These are phyloP conservation scores for Pterocles orientalis DNA, from an alignment of 2,113 vertebrate genomes.

Conservation along the genomic window DNA sequence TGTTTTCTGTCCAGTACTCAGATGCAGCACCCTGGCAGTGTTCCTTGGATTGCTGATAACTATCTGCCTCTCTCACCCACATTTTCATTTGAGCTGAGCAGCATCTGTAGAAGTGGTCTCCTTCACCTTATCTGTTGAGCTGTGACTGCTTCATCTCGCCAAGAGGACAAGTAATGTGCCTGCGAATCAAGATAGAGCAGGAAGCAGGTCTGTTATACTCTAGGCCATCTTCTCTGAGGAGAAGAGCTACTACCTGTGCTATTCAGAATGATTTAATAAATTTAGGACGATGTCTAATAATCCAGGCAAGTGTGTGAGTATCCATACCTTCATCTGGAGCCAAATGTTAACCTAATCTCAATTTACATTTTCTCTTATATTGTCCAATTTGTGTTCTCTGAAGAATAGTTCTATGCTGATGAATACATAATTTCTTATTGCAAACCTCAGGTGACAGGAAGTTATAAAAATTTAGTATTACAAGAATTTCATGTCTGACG, in stretches of 20 bases:
- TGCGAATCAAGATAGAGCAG: neutral
- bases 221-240: neutral
- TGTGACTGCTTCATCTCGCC: neutral
- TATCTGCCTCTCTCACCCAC: neutral
- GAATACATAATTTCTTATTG: neutral
- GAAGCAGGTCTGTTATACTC: neutral
- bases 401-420: neutral
- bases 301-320: neutral
- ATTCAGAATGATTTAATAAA: neutral
- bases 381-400: neutral
- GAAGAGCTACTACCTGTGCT: neutral
- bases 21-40: neutral
- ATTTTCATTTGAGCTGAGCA: neutral
- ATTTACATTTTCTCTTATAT: neutral
- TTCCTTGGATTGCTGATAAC: neutral
- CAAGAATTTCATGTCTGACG: neutral
- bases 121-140: neutral
- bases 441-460: constrained; percentile 49
- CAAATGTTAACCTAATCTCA: neutral
- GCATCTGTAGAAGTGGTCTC: neutral
- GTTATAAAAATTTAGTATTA: neutral
- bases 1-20: neutral
- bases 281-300: neutral
- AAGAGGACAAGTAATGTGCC: neutral
- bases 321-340: neutral